Evolutionary conservation across 2,113 vertebrate genomes (phyloP).

Genomic region (Pseudolaguvia tuberculata): DNA sequence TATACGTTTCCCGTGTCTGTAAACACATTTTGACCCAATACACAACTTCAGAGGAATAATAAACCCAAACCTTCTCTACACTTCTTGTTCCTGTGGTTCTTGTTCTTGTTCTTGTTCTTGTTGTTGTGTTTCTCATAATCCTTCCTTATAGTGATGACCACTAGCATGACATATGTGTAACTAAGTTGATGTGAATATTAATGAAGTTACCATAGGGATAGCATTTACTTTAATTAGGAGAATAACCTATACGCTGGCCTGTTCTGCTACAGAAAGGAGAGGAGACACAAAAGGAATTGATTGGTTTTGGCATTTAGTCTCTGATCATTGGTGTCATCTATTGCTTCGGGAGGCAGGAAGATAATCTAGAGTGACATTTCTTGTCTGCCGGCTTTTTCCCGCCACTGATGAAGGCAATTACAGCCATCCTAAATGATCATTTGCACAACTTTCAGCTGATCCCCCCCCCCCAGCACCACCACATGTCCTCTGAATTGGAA

Average conservation of each 20-base stretch:
- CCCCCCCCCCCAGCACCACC: slow-evolving; percentile 50
- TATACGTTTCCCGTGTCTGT: slow-evolving; percentile 16
- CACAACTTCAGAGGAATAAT: not conserved
- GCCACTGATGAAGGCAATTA: slow-evolving; percentile 95
- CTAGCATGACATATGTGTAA: slow-evolving; percentile 61
- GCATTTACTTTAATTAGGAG: slow-evolving; percentile 90
- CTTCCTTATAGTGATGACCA: slow-evolving; percentile 23
- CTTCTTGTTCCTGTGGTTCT: not conserved
- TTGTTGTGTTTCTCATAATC: slow-evolving; percentile 21
- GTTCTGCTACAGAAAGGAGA: slow-evolving; percentile 81
- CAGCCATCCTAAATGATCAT: slow-evolving; percentile 87
- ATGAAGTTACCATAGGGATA: slow-evolving; percentile 93
- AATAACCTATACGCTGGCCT: slow-evolving; percentile 85
- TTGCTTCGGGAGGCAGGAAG: slow-evolving; percentile 91
- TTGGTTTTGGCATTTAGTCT: slow-evolving; percentile 95
- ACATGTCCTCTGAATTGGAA: slow-evolving; percentile 77
- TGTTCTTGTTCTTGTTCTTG: not conserved
- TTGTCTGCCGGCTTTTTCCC: slow-evolving; percentile 96
- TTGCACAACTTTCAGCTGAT: slow-evolving; percentile 82
- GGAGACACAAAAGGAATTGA: slow-evolving; percentile 91
- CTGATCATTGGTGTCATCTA: slow-evolving; percentile 93
- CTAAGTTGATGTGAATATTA: slow-evolving; percentile 85
- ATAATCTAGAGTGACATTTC: slow-evolving; percentile 99
- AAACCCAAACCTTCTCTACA: not conserved
- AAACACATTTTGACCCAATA: slow-evolving; percentile 11